Percentiles rank a stretch among this genome's conserved stretches.
phyloP scores from a whole-genome alignment of 2,888 invertebrate species.

The Polymixis flavicincta region DNA sequence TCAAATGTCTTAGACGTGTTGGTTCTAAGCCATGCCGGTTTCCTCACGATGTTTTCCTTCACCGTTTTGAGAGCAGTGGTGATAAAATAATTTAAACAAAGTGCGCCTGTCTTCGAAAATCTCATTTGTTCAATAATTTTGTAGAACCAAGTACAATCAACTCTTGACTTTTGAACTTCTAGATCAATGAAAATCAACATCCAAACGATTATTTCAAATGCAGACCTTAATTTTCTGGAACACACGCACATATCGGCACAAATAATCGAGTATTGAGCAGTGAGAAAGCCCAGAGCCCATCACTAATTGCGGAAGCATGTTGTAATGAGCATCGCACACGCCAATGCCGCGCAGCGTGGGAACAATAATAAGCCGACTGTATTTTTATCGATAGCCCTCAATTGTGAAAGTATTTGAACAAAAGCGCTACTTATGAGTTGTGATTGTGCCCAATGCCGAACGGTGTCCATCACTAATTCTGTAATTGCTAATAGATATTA shows the following conservation, averaged over 20 bases:
- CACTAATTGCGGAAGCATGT: conserved; percentile 86
- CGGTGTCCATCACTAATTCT: conserved; percentile 59
- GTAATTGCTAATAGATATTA: conserved; percentile 56
- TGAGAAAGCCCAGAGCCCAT: conserved; percentile 80
- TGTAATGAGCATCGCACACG: conserved; percentile 87
- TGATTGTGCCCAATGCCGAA: conserved; percentile 42
- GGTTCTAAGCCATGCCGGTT: no score
- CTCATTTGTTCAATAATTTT: no score
- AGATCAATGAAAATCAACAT: neutral
- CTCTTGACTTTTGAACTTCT: neutral
- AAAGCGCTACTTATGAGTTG: conserved; percentile 60
- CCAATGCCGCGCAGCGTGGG: conserved; percentile 76
- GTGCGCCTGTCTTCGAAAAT: no score
- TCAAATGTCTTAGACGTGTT: no score
- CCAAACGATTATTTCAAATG: neutral
- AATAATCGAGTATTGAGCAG: conserved; percentile 64
- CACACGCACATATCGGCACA: conserved; percentile 55
- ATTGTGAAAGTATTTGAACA: conserved; percentile 67
- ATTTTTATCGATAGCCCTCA: conserved; percentile 66
- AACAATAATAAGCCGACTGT: conserved; percentile 68
- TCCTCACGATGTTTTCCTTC: no score
- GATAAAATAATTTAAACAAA: no score
- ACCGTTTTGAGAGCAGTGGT: no score
- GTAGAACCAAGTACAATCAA: neutral
- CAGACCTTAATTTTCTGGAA: conserved; percentile 16